These are phyloP conservation scores for Zosterops pallidus DNA, from an alignment of 2,113 vertebrate genomes.

Conservation along the genomic window DNA sequence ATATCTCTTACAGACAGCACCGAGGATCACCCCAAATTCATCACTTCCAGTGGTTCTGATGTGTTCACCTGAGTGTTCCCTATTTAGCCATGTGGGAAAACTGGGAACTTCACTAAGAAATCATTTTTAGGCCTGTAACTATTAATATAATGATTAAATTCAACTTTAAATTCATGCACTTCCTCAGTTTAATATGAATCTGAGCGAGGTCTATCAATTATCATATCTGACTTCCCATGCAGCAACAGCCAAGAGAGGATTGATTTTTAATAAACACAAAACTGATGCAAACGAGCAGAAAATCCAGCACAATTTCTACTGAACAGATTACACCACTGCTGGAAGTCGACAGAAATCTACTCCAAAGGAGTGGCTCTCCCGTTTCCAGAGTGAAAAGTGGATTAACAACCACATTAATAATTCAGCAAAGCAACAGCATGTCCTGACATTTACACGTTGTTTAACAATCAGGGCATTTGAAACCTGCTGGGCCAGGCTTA, in stretches of 20 bases:
- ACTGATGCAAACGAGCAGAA: not conserved
- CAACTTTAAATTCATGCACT: not conserved
- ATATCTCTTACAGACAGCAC: not conserved
- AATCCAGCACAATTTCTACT: not conserved
- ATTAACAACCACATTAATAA: not conserved
- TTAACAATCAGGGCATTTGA: not conserved
- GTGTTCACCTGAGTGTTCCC: not conserved
- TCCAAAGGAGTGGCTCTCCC: not conserved
- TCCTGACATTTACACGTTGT: not conserved
- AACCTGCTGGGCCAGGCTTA: not conserved
- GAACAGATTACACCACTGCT: not conserved
- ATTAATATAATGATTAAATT: not conserved
- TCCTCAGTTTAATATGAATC: not conserved
- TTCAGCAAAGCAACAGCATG: not conserved
- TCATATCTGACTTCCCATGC: not conserved
- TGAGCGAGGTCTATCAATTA: not conserved
- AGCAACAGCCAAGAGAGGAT: not conserved
- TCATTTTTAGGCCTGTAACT: not conserved
- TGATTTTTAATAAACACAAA: not conserved
- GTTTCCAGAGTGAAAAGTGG: not conserved
- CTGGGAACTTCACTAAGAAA: not conserved
- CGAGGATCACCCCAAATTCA: not conserved
- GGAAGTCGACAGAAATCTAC: not conserved
- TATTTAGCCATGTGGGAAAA: not conserved
- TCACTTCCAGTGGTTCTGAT: not conserved